Percentiles rank a stretch among this genome's conserved stretches.
These are phyloP conservation scores for Danionella cerebrum DNA, from an alignment of 2,113 vertebrate species.

Conservation along the genomic window DNA sequence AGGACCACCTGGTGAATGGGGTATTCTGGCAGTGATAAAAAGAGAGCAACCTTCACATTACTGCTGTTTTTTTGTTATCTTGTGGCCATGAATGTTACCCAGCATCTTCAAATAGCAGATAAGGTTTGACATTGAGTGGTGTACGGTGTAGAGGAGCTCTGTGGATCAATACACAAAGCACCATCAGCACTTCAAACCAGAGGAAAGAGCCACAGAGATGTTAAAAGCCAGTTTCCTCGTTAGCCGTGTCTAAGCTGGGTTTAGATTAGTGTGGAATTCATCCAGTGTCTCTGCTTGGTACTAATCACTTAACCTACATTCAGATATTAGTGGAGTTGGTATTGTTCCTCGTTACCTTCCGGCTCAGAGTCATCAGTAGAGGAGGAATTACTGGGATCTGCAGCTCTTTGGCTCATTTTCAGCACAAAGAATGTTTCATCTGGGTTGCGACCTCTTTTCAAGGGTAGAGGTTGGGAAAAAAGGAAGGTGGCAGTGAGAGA, in stretches of 20 bases:
- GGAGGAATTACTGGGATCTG: not conserved
- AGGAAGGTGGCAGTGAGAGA: not conserved
- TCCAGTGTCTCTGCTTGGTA: slow-evolving; percentile 5
- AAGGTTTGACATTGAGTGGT: slow-evolving; percentile 16
- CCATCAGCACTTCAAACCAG: not conserved
- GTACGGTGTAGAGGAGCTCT: not conserved
- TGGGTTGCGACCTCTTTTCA: not conserved
- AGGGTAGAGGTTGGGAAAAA: not conserved
- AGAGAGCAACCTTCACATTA: not conserved
- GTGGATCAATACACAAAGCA: not conserved
- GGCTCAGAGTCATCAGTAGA: not conserved
- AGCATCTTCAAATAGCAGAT: slow-evolving; percentile 16
- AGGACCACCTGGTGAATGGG: slow-evolving; percentile 29
- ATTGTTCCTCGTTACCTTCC: slow-evolving; percentile 16
- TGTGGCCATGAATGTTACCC: not conserved
- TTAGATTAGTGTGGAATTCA: slow-evolving; percentile 31
- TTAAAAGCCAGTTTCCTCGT: slow-evolving; percentile 3
- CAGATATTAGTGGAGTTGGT: slow-evolving; percentile 20
- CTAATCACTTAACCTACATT: slow-evolving; percentile 40
- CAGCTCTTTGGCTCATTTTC: not conserved
- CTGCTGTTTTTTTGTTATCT: slow-evolving; percentile 30
- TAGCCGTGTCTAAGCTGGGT: slow-evolving; percentile 23
- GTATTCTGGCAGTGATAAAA: slow-evolving; percentile 18
- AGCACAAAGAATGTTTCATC: not conserved
- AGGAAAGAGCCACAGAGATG: not conserved